Percentiles rank a stretch among this genome's conserved stretches.
Evolutionary conservation across 2,888 invertebrate species (phyloP).

Genomic region (Chymomyza amoena): DNA sequence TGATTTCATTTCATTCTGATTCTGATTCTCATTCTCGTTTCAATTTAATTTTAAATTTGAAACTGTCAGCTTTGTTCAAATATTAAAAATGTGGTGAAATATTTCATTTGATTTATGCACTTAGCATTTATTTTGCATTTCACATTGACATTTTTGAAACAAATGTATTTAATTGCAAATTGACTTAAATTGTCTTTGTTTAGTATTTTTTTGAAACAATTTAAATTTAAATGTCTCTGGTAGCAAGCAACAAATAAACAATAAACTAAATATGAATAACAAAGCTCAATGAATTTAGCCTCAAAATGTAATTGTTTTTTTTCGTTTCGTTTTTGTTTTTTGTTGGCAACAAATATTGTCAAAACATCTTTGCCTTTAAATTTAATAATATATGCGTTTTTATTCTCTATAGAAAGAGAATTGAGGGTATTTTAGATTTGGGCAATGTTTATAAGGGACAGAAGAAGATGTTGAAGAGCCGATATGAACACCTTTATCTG

Average conservation of each 20-base stretch:
- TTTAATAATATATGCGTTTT: background rate
- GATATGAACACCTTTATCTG: no score
- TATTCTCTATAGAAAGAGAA: background rate
- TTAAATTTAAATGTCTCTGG: background rate
- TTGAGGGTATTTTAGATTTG: no score
- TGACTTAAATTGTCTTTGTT: constrained; percentile 28
- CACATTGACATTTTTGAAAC: constrained; percentile 26
- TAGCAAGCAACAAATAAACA: background rate
- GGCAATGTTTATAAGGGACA: no score
- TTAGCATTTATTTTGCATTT: constrained; percentile 32
- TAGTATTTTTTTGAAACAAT: constrained; percentile 6
- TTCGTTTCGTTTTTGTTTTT: no score
- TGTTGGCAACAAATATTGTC: background rate
- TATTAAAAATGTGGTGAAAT: constrained; percentile 37
- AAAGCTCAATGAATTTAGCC: background rate
- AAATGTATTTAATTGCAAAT: constrained; percentile 39
- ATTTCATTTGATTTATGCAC: constrained; percentile 44
- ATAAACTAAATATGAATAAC: background rate
- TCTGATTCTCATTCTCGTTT: constrained; percentile 16
- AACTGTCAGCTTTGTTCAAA: constrained; percentile 47
- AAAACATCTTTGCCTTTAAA: background rate
- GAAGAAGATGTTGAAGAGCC: no score
- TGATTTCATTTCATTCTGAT: constrained; percentile 19
- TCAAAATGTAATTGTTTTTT: background rate
- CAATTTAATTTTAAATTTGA: constrained; percentile 38